Conservation (phyloP, 2,797 vertebrate species). For the Setipinna tenuifilis region DNA sequence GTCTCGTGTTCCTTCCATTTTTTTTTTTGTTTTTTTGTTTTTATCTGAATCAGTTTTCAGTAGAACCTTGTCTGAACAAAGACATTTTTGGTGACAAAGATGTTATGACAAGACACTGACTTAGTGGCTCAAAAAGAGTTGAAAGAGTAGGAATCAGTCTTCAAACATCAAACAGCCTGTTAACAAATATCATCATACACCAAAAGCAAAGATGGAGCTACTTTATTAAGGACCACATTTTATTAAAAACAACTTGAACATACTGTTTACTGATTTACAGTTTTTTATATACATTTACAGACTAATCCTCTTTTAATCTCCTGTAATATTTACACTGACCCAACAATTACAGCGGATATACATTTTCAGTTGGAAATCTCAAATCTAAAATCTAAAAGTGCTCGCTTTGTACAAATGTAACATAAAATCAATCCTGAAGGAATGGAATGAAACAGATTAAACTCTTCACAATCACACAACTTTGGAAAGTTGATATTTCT, state of each 20-base stretch:
- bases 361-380: neutral
- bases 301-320: neutral
- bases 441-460: neutral
- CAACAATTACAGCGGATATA: neutral
- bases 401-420: neutral
- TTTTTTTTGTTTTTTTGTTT: neutral
- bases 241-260: neutral
- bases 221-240: constrained; percentile 6
- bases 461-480: neutral
- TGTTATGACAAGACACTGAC: neutral
- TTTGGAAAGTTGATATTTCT: neutral
- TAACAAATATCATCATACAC: neutral
- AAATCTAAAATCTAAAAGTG: neutral
- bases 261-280: neutral
- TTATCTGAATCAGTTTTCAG: neutral
- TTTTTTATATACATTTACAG: neutral
- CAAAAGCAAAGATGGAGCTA: neutral
- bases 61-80: neutral
- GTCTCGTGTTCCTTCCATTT: neutral
- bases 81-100: neutral
- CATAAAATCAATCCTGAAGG: neutral
- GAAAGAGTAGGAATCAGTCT: neutral
- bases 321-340: neutral
- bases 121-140: too few relatives aligned
- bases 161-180: neutral